Base-by-base conservation (phyloP, 2,113 vertebrate genomes). In the Boulengeromyrus knoepffleri region DNA sequence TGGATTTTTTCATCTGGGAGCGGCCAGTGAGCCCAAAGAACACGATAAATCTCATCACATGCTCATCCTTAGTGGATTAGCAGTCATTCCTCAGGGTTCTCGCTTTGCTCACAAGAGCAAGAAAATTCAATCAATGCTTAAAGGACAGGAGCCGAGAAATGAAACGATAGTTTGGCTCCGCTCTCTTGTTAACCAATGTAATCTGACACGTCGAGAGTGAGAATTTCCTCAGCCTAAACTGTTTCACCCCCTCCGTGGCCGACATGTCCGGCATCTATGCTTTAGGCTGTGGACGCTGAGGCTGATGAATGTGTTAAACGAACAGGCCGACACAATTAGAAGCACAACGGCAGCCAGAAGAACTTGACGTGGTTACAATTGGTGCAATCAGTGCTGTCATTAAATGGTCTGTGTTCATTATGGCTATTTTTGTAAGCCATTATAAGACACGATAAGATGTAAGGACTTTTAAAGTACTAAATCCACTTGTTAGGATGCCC, bases 41-140 rank as follows among this genome's bases (percentile, higher is more conserved):
- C 87, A 90, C 39, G 84, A 91, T 88, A 90, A 80, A 85, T 70
- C 47, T 88, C 90, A 87, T 90, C 92, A 91, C 90, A 91, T 88
- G 89, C 89, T 83, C 87, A 52, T 90, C 87, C 85, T 87, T 89
- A 90, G 90, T 88, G 56, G 90, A 91, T 92, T 91, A 92, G 74
- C 88, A 88, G 88, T 62, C 88, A 31, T 47, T 84, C 88, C 47
- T 88, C 70, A 19, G 87, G 87, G 89, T 70, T 62, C 89, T 42
- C 85, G 24, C 47, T 56, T 89, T 89, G 90, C 85, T 92, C 90
- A 91, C 85, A 91, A 90, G 88, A 88, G 86, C 89, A 85, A 49
- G 80, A 86, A 90, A 92, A 91, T 90, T 90, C 91, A 91, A 89
- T 90, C 92, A 90, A 83, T 87, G 66, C 77, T 90, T 91, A 89